Conservation (phyloP, 2,113 vertebrate species). For the Chitala chitala region DNA sequence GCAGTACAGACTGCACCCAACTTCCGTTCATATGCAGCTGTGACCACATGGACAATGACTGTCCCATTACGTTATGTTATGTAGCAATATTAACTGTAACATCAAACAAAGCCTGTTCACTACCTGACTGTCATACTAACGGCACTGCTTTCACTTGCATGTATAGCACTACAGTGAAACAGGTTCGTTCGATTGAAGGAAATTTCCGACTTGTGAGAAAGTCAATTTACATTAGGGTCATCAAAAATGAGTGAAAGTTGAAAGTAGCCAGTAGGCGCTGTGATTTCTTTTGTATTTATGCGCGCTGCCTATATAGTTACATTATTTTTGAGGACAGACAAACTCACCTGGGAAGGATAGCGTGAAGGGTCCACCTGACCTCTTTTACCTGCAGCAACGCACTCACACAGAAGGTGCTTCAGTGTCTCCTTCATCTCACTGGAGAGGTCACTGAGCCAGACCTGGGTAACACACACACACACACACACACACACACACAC, state of each 20-base stretch:
- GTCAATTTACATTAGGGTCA: too few species aligned
- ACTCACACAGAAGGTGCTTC: slow-evolving; percentile 78
- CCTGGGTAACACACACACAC: slow-evolving; percentile 52
- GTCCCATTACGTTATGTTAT: too few species aligned
- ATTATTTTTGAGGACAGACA: background rate
- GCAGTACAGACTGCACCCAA: too few species aligned
- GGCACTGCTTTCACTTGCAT: too few species aligned
- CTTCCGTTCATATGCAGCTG: background rate
- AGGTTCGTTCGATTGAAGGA: too few species aligned
- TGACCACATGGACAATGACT: background rate
- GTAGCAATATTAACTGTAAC: too few species aligned
- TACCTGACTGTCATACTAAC: too few species aligned
- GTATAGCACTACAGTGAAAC: too few species aligned
- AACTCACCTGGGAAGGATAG: slow-evolving; percentile 85
- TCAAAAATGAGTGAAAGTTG: background rate
- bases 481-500: slow-evolving; percentile 21
- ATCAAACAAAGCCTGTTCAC: too few species aligned
- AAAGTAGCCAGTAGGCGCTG: background rate
- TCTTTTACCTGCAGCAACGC: slow-evolving; percentile 71
- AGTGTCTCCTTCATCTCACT: slow-evolving; percentile 91
- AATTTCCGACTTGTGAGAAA: too few species aligned
- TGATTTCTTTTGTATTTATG: too few species aligned
- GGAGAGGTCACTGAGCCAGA: slow-evolving; percentile 82
- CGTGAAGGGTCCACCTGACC: slow-evolving; percentile 76
- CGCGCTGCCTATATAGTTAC: background rate